phyloP scores from a whole-genome alignment of 2,888 invertebrate genomes.

The Pseudeuparius sepicola region DNA sequence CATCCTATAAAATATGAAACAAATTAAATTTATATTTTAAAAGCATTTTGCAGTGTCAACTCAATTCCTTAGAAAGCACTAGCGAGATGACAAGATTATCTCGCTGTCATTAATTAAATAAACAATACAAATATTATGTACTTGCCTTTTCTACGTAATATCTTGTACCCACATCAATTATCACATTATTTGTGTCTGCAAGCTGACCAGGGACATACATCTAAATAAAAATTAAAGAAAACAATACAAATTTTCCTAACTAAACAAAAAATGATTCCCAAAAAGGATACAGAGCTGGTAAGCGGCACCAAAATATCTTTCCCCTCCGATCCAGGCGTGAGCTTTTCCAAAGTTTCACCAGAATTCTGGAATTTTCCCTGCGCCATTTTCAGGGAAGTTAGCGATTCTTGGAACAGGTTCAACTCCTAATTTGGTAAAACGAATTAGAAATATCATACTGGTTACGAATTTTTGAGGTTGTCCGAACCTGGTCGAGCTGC shows the following conservation, averaged over 20 bases:
- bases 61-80: too few species aligned
- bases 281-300: constrained; percentile 70
- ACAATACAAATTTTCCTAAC: constrained; percentile 5
- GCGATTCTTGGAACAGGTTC: constrained; percentile 78
- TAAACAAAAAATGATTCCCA: too few species aligned
- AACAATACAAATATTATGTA: not conserved
- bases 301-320: constrained; percentile 86
- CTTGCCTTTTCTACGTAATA: constrained; percentile 89
- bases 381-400: constrained; percentile 81
- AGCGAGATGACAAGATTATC: too few species aligned
- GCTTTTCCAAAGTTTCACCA: constrained; percentile 70
- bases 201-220: constrained; percentile 94
- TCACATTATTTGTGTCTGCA: constrained; percentile 72
- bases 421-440: constrained; percentile 80
- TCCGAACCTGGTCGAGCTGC: constrained; percentile 75
- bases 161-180: constrained; percentile 94
- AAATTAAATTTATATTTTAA: too few species aligned
- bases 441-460: constrained; percentile 20
- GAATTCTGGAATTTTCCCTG: constrained; percentile 86
- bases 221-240: constrained; percentile 34
- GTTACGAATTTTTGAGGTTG: not conserved
- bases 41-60: too few species aligned
- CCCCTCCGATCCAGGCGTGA: constrained; percentile 65
- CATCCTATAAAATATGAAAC: constrained; percentile 43
- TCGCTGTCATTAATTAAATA: constrained; percentile 1